Base-by-base conservation (phyloP, 2,797 vertebrate genomes). In the Scarus forsteni region DNA sequence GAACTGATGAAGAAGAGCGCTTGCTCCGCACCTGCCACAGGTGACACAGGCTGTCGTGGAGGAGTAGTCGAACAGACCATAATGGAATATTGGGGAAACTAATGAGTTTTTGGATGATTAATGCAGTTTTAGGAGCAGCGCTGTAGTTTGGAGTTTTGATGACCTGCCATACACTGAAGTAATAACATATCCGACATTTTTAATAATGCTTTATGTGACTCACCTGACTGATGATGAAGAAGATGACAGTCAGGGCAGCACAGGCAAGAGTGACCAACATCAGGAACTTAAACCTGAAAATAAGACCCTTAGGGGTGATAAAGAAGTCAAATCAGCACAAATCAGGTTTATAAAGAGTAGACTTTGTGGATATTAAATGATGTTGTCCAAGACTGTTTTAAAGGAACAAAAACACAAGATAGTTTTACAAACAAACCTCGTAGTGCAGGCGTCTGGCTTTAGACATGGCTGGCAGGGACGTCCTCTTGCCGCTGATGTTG, bases 181-280 rank as follows among this genome's bases (percentile, higher is more conserved):
- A n/a, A n/a, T n/a, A n/a, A n/a, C n/a, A n/a, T n/a, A n/a, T n/a
- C n/a, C n/a, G n/a, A n/a, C n/a, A n/a, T n/a, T n/a, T n/a, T n/a
- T n/a, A n/a, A n/a, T n/a, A n/a, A n/a, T n/a, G n/a, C 19, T 6
- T 8, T 54, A 53, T 44, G 38, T 6, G 13, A 39, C 79, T 92
- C 78, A 98, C 98, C 96, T 99, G 97, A 76, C 96, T 99, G 59
- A 98, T 95, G 4, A 99, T 99, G 92, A 99, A 99, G 93, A 99
- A 99, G 88, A 98, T 96, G 67, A 98, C 95, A 0, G 97, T 99
- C 95, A 99, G 96, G 12, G 97, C 98, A n/a, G 98, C 98, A 59
- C 98, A 99, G 9, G 95, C 88, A 88, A 99, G 85, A 8, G 98
- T 99, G 73, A 98, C 96, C 77, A 99, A 92, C 98, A 99, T 99